These are phyloP conservation scores for Apostichopus leukothele DNA, from an alignment of 53 echinoderm and acorn worm species.

Conservation along the genomic window DNA sequence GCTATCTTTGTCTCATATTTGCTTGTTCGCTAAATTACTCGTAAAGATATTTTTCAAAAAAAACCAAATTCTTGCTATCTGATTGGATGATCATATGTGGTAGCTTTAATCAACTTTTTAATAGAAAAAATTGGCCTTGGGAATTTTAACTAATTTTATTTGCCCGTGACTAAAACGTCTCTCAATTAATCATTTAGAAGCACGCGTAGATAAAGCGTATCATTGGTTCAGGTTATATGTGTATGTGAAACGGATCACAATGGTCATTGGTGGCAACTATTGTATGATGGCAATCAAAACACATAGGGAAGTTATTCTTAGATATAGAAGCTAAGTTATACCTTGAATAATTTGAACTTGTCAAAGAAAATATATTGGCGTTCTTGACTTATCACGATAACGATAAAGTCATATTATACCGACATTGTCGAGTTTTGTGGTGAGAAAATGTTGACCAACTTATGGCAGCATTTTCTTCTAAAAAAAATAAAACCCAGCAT, in stretches of 20 bases:
- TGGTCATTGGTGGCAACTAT: conserved; percentile 24
- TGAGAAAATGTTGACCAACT: too few species aligned
- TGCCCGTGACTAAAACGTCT: conserved; percentile 45
- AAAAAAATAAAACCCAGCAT: too few species aligned
- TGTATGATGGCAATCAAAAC: conserved; percentile 11
- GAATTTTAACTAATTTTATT: conserved; percentile 47
- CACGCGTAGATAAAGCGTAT: not conserved
- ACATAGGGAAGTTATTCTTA: not conserved
- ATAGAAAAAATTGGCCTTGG: conserved; percentile 48
- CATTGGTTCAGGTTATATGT: not conserved
- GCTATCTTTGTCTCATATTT: conserved; percentile 37
- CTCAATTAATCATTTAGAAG: conserved; percentile 40
- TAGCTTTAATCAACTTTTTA: conserved; percentile 42
- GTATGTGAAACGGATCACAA: too few species aligned
- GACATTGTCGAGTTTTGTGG: too few species aligned
- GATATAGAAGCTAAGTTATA: too few species aligned
- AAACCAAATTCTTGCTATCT: conserved; percentile 19
- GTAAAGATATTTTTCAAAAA: conserved; percentile 18
- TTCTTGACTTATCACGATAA: too few species aligned
- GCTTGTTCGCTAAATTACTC: conserved; percentile 42
- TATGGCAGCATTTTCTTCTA: too few species aligned
- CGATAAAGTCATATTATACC: too few species aligned
- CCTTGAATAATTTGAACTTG: too few species aligned
- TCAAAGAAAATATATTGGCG: too few species aligned
- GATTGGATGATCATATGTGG: conserved; percentile 44